Base-by-base conservation (phyloP, 2,888 invertebrate genomes). In the Parnassius smintheus region DNA sequence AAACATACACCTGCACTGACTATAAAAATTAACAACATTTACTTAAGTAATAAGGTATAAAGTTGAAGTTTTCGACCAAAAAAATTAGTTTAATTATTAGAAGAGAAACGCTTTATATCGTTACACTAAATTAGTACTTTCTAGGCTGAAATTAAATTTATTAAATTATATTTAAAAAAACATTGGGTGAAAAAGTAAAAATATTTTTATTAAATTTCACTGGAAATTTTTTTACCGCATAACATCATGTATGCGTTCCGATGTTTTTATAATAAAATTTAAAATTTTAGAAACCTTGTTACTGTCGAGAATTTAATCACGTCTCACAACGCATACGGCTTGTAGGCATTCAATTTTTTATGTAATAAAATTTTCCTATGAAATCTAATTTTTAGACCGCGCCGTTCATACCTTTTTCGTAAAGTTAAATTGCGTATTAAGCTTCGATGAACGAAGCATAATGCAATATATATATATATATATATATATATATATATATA, bases 271-370 rank as follows among this genome's bases (percentile, higher is more conserved):
- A 56, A 61, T 61, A 42, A 42, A 56, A 22, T n/a, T 41, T 56
- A 48, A 52, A 63, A 59, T 57, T 51, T 52, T 65, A 59, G 18
- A 59, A 57, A 64, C 59, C 51, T 56, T 45, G 56, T 51, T 56
- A 45, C 56, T 52, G 46, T 41, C 56, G 51, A 53, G 62, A 48
- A 56, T 58, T 71, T 62, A 65, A 61, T 70, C 65, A 71, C 64
- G 52, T 25, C 25, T 63, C 64, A 65, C 73, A 58, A 61, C 64
- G 56, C 59, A 65, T 70, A 62, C 54, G 51, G 54, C 71, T 73
- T 82, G 73, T 85, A 79, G 83, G 82, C 78, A 67, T 79, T 81
- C 76, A 80, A 76, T 76, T 61, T 71, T 76, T 66, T 73, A 74
- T 74, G 73, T 72, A 70, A 75, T 80, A 77, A 82, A 80, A 76